Percentiles rank a stretch among this genome's conserved stretches.
These are phyloP conservation scores for Corythornis vintsioides DNA, from an alignment of 2,113 vertebrate genomes.

Conservation along the genomic window DNA sequence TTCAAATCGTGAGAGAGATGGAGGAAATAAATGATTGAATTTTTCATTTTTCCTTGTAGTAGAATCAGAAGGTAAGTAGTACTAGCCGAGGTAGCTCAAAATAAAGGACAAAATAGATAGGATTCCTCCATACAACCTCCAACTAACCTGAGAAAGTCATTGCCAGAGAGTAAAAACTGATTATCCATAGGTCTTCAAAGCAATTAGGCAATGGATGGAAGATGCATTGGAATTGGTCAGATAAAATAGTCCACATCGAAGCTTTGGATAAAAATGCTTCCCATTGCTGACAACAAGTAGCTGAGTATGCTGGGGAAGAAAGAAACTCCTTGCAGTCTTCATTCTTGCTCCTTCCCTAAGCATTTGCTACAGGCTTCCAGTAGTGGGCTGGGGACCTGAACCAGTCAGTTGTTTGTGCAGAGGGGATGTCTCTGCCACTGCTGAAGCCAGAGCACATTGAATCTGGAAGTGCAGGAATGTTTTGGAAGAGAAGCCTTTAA, in stretches of 20 bases:
- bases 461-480: not conserved
- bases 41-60: slow-evolving; percentile 23
- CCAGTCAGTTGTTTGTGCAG: not conserved
- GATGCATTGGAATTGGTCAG: not conserved
- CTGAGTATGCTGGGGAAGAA: not conserved
- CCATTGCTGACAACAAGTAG: not conserved
- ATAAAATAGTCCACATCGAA: not conserved
- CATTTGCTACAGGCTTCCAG: not conserved
- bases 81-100: not conserved
- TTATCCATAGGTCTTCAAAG: not conserved
- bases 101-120: slow-evolving; percentile 4
- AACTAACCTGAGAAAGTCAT: not conserved
- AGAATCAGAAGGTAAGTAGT: not conserved
- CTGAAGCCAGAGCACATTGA: not conserved
- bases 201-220: not conserved
- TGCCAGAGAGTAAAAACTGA: not conserved
- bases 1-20: not conserved
- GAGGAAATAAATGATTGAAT: not conserved
- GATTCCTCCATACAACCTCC: not conserved
- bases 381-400: not conserved
- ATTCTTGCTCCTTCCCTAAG: not conserved
- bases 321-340: not conserved
- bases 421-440: not conserved
- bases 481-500: not conserved
- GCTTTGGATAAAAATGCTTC: not conserved